Base-by-base conservation (phyloP, 1,140 invertebrate genomes). In the Maniola jurtina region DNA sequence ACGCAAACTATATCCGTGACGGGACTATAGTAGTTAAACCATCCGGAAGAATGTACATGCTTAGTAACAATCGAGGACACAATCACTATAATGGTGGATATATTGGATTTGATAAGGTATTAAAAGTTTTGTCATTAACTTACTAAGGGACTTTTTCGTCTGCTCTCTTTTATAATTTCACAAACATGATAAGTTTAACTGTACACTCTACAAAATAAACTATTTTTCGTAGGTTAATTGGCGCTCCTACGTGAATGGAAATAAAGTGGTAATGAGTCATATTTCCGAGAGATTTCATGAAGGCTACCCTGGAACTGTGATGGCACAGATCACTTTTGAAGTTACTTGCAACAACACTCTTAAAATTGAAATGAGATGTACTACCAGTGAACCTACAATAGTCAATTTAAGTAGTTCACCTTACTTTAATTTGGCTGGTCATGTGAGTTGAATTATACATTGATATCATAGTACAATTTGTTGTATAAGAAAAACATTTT, bases 381-480 rank as follows among this genome's bases (percentile, higher is more conserved):
- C 93, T 6, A 94, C 95, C 2, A 95, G 93, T 1, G 95, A 95
- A 78, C 91, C 95, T 0, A 98, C 97, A 0, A 94, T 96, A 11
- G 92, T 99, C 5, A 99, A 98, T 86, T 88, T 99, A 14, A 97
- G 97, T 1, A 98, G 97, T 84, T 96, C 98, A 80, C 93, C 95
- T 0, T 99, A 98, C 84, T 99, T 99, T 84, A 99, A 99, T 92
- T 90, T 99, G 10, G 96, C 94, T 68, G 97, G 97, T 15, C 96
- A 98, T 90, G 94, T 90, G 64, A 80, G 81, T 80, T 25, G 1
- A 42, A 42, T 13, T 42, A 13, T 10, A 42, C 8, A 42, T 42
- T 42, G 5, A 42, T 1, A 42, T 42, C 25, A 25, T 1, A 25
- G 25, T 25, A 25, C 4, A 25, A 25, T 25, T 25, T 25, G 4